Percentiles rank a stretch among this genome's conserved stretches.
Evolutionary conservation across 2,797 vertebrate species (phyloP).

Genomic region (Mormyrops attenuatus): DNA sequence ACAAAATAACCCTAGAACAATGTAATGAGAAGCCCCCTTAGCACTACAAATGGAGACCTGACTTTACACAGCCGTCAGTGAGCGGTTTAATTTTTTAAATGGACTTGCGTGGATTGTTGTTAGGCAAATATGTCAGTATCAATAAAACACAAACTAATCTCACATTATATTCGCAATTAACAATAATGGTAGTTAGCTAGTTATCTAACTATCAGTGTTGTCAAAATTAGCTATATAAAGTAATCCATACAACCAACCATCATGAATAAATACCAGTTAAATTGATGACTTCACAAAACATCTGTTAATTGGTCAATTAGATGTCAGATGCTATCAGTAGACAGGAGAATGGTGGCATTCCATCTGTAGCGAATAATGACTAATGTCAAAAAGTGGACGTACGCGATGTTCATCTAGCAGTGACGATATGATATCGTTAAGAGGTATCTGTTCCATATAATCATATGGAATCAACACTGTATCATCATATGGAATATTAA

Average conservation of each 20-base stretch:
- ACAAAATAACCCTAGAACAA: not conserved
- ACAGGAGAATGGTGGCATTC: not conserved
- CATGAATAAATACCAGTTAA: too few relatives aligned
- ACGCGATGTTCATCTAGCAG: not conserved
- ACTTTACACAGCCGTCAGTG: not conserved
- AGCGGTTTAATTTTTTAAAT: too few relatives aligned
- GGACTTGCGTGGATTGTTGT: too few relatives aligned
- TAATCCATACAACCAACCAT: too few relatives aligned
- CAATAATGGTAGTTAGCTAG: too few relatives aligned
- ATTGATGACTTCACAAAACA: not conserved
- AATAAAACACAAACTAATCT: too few relatives aligned
- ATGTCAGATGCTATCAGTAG: not conserved
- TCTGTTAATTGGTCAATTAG: not conserved
- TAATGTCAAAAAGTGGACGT: not conserved
- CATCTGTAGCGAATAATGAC: not conserved
- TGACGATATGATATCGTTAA: not conserved
- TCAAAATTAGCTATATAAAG: too few relatives aligned
- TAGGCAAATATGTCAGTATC: too few relatives aligned
- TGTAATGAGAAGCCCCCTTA: not conserved
- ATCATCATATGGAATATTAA: not conserved
- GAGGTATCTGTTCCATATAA: not conserved
- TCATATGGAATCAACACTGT: not conserved
- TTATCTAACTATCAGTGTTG: too few relatives aligned
- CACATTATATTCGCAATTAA: too few relatives aligned
- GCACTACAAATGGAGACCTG: not conserved